A percentile compares a stretch with the other conserved stretches of the same genome.
These are phyloP conservation scores for Sebastes aleutianus DNA, from an alignment of 2,797 vertebrate genomes.

Conservation along the genomic window DNA sequence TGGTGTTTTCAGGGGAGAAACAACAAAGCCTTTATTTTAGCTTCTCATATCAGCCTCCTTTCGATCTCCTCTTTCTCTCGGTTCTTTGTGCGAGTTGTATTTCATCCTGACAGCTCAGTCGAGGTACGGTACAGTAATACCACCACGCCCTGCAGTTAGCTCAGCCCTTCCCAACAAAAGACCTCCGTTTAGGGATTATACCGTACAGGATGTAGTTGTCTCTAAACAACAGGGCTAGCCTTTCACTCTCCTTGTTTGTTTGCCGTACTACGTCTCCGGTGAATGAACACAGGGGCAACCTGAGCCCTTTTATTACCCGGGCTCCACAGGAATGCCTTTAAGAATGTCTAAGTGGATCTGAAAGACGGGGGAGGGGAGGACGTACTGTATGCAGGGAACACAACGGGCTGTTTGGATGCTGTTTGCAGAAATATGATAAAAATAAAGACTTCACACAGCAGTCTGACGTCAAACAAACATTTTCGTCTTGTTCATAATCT, in stretches of 20 bases:
- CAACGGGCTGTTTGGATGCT: not conserved
- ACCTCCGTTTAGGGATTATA: conserved; percentile 53
- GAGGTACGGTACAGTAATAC: conserved; percentile 50
- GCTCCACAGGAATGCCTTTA: not conserved
- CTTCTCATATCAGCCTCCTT: not conserved
- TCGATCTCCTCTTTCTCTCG: conserved; percentile 18
- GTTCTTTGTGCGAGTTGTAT: conserved; percentile 20
- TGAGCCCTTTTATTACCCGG: conserved; percentile 46
- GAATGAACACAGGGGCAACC: conserved; percentile 53
- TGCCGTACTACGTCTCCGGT: conserved; percentile 28
- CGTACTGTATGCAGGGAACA: not conserved
- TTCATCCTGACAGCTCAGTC: conserved; percentile 48
- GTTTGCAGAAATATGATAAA: not conserved
- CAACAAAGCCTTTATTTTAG: conserved; percentile 21
- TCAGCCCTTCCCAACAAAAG: conserved; percentile 59
- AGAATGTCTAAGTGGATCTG: not conserved
- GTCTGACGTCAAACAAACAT: not conserved
- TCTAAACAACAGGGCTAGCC: conserved; percentile 52
- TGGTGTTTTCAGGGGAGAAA: conserved; percentile 13
- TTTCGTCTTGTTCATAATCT: not conserved
- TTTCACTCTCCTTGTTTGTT: conserved; percentile 65
- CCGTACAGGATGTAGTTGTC: conserved; percentile 66
- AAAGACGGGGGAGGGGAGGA: not conserved
- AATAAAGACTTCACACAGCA: not conserved
- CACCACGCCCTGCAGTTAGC: conserved; percentile 57